These are phyloP conservation scores for Noctilio leporinus DNA, from an alignment of 2,113 vertebrate genomes.

Conservation along the genomic window DNA sequence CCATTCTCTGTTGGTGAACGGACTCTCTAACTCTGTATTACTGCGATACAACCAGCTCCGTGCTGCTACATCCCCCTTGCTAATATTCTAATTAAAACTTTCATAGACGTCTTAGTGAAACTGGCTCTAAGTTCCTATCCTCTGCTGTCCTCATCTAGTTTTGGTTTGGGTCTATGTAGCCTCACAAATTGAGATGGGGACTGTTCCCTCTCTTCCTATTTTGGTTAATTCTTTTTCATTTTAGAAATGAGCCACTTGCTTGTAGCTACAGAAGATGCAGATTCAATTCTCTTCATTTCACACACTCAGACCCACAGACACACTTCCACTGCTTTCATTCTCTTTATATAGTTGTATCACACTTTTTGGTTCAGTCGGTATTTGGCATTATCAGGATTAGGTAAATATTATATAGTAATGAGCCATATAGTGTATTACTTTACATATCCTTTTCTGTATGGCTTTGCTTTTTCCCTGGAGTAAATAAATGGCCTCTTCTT, in stretches of 20 bases:
- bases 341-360: not conserved
- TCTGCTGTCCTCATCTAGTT: not conserved
- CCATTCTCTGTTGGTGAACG: not conserved
- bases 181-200: not conserved
- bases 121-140: not conserved
- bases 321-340: not conserved
- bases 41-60: not conserved
- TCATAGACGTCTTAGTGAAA: not conserved
- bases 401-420: not conserved
- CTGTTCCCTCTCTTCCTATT: not conserved
- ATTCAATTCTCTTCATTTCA: not conserved
- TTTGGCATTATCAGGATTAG: not conserved
- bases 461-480: not conserved
- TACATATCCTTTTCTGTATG: not conserved
- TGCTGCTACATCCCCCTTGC: not conserved
- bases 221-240: not conserved
- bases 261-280: not conserved
- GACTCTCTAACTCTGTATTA: not conserved
- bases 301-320: not conserved
- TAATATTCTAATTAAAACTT: not conserved
- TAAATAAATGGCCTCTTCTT: not conserved
- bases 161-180: not conserved
- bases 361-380: not conserved
- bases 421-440: not conserved
- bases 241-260: not conserved